A percentile compares a stretch with the other conserved stretches of the same genome.
Evolutionary conservation across 2,797 vertebrate genomes (phyloP).

Genomic region (Poeciliopsis gracilis): DNA sequence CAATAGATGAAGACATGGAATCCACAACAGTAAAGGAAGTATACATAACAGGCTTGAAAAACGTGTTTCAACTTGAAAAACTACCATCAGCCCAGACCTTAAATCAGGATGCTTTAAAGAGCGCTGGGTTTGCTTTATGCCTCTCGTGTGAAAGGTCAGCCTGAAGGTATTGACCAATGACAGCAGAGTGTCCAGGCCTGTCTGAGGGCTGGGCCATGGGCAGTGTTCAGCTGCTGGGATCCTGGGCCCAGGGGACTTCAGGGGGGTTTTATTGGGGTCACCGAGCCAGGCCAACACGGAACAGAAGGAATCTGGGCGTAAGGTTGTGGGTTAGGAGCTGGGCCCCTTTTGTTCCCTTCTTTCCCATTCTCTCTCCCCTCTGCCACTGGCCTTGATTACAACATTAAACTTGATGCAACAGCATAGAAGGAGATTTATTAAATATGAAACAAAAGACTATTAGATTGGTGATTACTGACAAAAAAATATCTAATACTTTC

Average conservation of each 20-base stretch:
- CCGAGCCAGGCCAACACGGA: constrained; percentile 77
- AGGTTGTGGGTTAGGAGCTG: constrained; percentile 64
- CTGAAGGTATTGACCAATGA: constrained; percentile 74
- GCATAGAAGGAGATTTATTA: neutral
- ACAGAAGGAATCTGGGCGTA: constrained; percentile 78
- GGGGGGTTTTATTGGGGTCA: constrained; percentile 73
- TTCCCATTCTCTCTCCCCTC: constrained; percentile 37
- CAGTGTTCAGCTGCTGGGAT: constrained; percentile 79
- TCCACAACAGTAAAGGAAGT: neutral
- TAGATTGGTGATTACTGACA: constrained; percentile 3
- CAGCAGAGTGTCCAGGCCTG: constrained; percentile 64
- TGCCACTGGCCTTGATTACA: constrained; percentile 37
- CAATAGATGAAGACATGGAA: constrained; percentile 8
- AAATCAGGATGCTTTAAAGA: constrained; percentile 63
- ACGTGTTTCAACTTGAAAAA: constrained; percentile 43
- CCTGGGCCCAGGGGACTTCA: constrained; percentile 72
- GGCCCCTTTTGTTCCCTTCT: constrained; percentile 71
- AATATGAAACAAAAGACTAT: neutral
- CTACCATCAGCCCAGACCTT: constrained; percentile 19
- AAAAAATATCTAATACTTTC: neutral
- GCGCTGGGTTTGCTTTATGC: constrained; percentile 71
- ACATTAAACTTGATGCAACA: constrained; percentile 65
- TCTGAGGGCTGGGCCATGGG: constrained; percentile 61
- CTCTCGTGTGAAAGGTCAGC: constrained; percentile 73
- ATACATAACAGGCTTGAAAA: constrained; percentile 16